These are phyloP conservation scores for Pandemis cinnamomeana DNA, from an alignment of 2,888 invertebrate genomes.

Conservation along the genomic window DNA sequence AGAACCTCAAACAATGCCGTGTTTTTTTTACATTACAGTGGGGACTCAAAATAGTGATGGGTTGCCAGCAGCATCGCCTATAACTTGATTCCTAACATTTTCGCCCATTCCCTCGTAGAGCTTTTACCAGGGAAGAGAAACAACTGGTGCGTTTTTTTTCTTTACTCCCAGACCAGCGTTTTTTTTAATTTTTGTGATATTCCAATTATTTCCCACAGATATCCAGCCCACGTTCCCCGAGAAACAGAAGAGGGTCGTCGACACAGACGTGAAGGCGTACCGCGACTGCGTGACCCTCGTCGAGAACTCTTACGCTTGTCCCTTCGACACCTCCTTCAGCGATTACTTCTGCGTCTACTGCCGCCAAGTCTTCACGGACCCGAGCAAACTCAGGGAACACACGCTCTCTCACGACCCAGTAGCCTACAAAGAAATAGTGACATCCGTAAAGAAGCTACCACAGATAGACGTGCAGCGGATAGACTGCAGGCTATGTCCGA, in stretches of 20 bases:
- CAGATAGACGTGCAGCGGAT: slow-evolving; percentile 66
- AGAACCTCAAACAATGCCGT: too few species aligned
- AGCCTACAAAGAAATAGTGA: slow-evolving; percentile 58
- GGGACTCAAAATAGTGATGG: too few species aligned
- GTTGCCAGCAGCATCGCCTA: too few species aligned
- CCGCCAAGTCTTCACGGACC: slow-evolving; percentile 63
- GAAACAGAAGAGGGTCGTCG: slow-evolving; percentile 42
- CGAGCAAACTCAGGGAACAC: slow-evolving; percentile 64
- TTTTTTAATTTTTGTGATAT: not conserved
- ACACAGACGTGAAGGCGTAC: slow-evolving; percentile 56
- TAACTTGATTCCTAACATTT: too few species aligned
- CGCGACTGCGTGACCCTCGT: slow-evolving; percentile 63
- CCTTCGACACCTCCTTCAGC: slow-evolving; percentile 70
- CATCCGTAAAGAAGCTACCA: slow-evolving; percentile 57
- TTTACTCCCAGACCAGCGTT: too few species aligned
- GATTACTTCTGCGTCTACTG: slow-evolving; percentile 72
- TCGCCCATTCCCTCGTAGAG: too few species aligned
- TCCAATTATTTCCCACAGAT: slow-evolving; percentile 22
- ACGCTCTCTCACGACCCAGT: slow-evolving; percentile 64
- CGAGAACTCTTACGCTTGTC: slow-evolving; percentile 70
- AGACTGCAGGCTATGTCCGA: slow-evolving; percentile 69
- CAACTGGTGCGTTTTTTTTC: too few species aligned
- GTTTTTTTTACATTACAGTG: too few species aligned
- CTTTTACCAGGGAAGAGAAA: too few species aligned
- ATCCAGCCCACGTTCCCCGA: slow-evolving; percentile 13